Evolutionary conservation across 2,113 vertebrate genomes (phyloP).

Genomic region (Psittacula cyanocephala): DNA sequence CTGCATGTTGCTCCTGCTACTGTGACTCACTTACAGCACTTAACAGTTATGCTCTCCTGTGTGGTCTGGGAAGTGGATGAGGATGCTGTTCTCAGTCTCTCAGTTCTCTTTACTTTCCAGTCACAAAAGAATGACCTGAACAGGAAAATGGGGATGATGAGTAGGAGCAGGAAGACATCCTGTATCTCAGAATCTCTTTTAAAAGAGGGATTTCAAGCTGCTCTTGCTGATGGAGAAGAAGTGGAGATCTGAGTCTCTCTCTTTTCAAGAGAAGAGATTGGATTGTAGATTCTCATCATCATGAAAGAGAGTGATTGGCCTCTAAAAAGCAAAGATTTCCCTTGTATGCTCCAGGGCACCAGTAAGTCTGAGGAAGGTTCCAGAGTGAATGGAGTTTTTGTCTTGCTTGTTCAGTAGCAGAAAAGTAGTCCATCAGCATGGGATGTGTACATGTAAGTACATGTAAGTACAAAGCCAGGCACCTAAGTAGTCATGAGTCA

Average conservation of each 20-base stretch:
- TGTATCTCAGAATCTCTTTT: background rate
- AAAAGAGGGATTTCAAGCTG: background rate
- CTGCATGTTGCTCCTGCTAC: accelerated
- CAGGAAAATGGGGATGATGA: background rate
- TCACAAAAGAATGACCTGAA: background rate
- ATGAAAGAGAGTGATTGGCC: background rate
- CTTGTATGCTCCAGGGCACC: background rate
- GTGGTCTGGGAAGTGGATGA: background rate
- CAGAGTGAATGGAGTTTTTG: background rate
- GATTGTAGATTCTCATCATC: background rate
- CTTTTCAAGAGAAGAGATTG: background rate
- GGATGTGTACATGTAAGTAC: background rate
- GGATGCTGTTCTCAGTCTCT: background rate
- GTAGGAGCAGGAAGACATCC: background rate
- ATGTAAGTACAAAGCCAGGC: background rate
- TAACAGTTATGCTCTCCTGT: background rate
- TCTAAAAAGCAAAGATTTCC: background rate
- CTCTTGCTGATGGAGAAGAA: background rate
- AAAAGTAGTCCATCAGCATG: background rate
- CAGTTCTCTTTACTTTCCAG: background rate
- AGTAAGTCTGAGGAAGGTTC: background rate
- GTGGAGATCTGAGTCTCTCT: background rate
- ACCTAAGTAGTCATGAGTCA: background rate
- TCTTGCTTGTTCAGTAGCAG: background rate
- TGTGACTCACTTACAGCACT: background rate